These are phyloP conservation scores for Tryphoninae sp. DNA, from an alignment of 2,888 invertebrate genomes.

Conservation along the genomic window DNA sequence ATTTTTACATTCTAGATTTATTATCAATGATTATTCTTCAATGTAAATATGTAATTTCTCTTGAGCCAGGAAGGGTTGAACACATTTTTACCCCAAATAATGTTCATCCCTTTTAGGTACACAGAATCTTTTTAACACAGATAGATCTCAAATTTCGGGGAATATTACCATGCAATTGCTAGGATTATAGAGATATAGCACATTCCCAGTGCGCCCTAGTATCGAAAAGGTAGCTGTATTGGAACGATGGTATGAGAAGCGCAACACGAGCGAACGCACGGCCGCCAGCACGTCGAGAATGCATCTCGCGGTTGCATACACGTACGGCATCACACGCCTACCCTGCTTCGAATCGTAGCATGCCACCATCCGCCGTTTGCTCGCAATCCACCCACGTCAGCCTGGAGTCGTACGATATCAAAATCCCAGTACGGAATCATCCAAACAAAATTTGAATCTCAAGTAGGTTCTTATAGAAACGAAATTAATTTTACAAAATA, in stretches of 20 bases:
- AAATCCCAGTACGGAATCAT: no score
- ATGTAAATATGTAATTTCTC: no score
- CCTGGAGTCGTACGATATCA: not conserved
- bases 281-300: constrained; percentile 26
- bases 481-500: no score
- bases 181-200: not conserved
- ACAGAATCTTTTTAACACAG: no score
- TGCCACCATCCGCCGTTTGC: constrained; percentile 19
- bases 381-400: constrained; percentile 2
- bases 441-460: no score
- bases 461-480: no score
- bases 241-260: constrained; percentile 37
- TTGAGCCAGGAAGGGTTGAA: no score
- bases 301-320: constrained; percentile 34
- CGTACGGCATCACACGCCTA: constrained; percentile 10
- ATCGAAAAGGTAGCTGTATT: constrained; percentile 44
- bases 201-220: not conserved
- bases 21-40: no score
- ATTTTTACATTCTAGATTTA: no score
- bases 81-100: no score
- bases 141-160: not conserved
- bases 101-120: no score
- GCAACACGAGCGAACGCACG: constrained; percentile 30
- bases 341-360: constrained; percentile 30
- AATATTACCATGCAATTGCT: not conserved